Percentiles rank a stretch among this genome's conserved stretches.
Conservation (phyloP, 2,888 invertebrate genomes). For the Seira sanloemensis region DNA sequence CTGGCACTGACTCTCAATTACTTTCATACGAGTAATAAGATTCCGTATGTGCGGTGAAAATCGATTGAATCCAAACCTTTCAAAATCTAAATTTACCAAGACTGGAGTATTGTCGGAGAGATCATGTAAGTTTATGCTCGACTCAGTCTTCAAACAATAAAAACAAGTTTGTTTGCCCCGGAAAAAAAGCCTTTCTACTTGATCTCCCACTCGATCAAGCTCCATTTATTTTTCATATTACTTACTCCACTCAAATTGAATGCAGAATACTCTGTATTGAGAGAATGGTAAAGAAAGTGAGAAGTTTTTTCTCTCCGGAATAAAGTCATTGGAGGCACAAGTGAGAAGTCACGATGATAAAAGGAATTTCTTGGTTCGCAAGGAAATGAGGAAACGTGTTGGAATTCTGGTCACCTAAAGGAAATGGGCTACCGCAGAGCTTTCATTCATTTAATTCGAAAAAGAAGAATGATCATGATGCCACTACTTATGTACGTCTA, state of each 20-base stretch:
- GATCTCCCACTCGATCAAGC: not conserved
- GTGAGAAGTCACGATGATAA: conserved; percentile 23
- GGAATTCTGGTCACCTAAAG: conserved; percentile 68
- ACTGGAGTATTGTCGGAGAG: not conserved
- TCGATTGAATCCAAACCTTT: not conserved
- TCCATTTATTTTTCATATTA: not conserved
- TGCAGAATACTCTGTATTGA: not conserved
- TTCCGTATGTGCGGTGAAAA: not conserved
- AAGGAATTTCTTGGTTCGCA: conserved; percentile 59
- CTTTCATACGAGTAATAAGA: not conserved
- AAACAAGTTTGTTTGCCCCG: not conserved
- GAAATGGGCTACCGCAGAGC: conserved; percentile 59
- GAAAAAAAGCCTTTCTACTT: not conserved
- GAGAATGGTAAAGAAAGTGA: not conserved
- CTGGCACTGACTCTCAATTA: not conserved
- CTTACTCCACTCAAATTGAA: not conserved
- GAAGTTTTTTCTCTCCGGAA: not conserved
- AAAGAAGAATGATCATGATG: not conserved
- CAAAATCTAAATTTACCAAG: not conserved
- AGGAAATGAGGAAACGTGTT: conserved; percentile 71
- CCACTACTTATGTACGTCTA: not conserved
- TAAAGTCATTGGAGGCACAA: not conserved
- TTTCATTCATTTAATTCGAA: conserved; percentile 37
- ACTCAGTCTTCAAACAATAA: not conserved
- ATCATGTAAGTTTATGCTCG: not conserved